Percentiles rank a stretch among this genome's conserved stretches.
These are phyloP conservation scores for Anoplophora glabripennis DNA, from an alignment of 1,140 invertebrate genomes.

Conservation along the genomic window DNA sequence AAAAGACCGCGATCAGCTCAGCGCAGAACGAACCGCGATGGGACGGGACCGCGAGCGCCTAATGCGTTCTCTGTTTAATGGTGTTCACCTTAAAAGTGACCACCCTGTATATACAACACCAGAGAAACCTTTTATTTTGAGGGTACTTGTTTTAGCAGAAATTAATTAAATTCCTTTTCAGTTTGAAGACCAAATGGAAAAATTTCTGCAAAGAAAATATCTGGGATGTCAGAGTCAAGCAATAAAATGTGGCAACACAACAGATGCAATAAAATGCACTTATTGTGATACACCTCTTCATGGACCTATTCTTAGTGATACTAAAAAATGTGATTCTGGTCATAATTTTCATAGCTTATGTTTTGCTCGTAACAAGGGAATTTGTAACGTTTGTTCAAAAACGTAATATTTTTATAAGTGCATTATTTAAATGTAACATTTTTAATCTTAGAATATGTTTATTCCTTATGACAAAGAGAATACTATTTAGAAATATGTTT, in stretches of 20 bases:
- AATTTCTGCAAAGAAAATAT: slow-evolving; percentile 34
- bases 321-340: slow-evolving; percentile 23
- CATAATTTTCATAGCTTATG: slow-evolving; percentile 39
- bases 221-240: background rate
- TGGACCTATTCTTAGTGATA: slow-evolving; percentile 28
- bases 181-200: slow-evolving; percentile 31
- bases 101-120: no score
- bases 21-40: no score
- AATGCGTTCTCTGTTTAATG: no score
- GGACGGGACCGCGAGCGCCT: no score
- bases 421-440: background rate
- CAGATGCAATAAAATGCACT: slow-evolving; percentile 16
- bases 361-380: slow-evolving; percentile 22
- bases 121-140: no score
- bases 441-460: background rate
- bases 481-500: no score
- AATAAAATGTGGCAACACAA: background rate
- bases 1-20: no score
- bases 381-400: slow-evolving; percentile 21
- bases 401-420: slow-evolving; percentile 6
- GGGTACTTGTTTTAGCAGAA: no score
- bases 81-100: no score
- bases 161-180: slow-evolving; percentile 22
- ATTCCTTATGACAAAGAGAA: no score
- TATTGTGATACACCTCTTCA: slow-evolving; percentile 33